Evolutionary conservation across 2,113 vertebrate genomes (phyloP).

Genomic region (Rafetus swinhoei): DNA sequence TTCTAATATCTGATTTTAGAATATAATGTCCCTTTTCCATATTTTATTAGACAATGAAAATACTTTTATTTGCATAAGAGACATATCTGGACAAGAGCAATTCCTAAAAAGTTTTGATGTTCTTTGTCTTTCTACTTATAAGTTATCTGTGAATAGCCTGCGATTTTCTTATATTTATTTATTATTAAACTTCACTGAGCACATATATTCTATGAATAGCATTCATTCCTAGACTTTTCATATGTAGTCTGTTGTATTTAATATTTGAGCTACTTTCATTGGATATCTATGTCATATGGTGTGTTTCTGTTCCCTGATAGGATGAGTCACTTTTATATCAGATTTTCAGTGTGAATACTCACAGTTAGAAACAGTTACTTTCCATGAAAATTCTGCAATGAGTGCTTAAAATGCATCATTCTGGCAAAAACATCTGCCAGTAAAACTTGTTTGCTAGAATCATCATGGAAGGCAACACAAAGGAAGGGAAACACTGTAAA

Average conservation of each 20-base stretch:
- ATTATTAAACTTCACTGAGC: not conserved
- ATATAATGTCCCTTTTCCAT: not conserved
- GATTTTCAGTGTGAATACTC: not conserved
- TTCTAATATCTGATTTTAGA: not conserved
- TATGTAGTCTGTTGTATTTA: not conserved
- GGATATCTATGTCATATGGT: not conserved
- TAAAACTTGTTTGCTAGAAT: not conserved
- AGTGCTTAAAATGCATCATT: not conserved
- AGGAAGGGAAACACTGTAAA: not conserved
- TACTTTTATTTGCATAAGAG: not conserved
- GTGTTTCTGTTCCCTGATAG: not conserved
- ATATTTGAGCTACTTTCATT: not conserved
- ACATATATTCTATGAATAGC: not conserved
- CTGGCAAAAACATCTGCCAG: not conserved
- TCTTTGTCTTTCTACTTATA: not conserved
- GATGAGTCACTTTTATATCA: not conserved
- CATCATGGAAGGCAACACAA: not conserved
- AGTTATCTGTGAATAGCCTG: not conserved
- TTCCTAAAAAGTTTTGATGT: conserved; percentile 26
- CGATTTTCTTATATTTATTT: conserved; percentile 6
- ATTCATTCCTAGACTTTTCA: not conserved
- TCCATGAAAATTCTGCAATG: not conserved
- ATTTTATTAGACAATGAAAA: not conserved
- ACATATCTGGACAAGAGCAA: not conserved
- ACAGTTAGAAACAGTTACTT: not conserved